Evolutionary conservation across 2,113 vertebrate species (phyloP).

Genomic region (Larimichthys polyactis): DNA sequence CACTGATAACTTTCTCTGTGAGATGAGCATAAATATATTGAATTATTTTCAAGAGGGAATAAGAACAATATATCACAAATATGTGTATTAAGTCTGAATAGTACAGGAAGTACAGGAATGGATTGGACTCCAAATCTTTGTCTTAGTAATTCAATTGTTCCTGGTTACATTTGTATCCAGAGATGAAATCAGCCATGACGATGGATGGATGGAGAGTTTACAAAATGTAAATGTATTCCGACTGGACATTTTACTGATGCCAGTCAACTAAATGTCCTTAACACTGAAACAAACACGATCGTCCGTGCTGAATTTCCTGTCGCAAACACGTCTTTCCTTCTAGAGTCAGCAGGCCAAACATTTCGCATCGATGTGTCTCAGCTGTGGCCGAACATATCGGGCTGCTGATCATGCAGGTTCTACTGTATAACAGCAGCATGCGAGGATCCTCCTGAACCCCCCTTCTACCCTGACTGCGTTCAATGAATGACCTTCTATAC

Average conservation of each 20-base stretch:
- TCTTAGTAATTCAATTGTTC: neutral
- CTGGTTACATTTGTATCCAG: no score
- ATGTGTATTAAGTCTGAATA: neutral
- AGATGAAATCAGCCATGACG: no score
- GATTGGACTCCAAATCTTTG: neutral
- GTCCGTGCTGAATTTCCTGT: no score
- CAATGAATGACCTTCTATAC: conserved; percentile 43
- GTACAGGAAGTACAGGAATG: neutral
- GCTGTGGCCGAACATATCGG: neutral
- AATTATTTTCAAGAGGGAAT: neutral
- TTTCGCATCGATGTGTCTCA: neutral
- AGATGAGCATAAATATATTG: neutral
- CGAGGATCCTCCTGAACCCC: neutral
- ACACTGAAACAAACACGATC: no score
- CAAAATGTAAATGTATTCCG: no score
- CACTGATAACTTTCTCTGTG: no score
- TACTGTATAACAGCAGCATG: neutral
- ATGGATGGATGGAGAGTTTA: no score
- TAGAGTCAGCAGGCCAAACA: neutral
- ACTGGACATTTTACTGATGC: no score
- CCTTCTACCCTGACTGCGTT: neutral
- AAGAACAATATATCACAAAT: neutral
- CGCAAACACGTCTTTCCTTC: neutral
- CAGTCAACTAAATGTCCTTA: neutral
- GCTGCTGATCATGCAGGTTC: conserved; percentile 9